Percentiles rank a stretch among this genome's conserved stretches.
Conservation (phyloP, 2,113 vertebrate species). For the Bos indicus region DNA sequence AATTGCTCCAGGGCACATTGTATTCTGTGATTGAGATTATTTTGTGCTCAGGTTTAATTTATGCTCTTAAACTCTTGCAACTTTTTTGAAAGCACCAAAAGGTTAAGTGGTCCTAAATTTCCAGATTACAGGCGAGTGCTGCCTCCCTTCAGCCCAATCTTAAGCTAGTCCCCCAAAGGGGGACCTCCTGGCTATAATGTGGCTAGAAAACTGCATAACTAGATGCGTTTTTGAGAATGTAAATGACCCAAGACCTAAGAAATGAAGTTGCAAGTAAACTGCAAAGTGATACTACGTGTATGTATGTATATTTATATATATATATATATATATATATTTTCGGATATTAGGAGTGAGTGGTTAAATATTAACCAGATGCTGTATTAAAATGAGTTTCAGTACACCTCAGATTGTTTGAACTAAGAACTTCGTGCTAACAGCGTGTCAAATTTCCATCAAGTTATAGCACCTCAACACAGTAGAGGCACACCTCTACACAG, state of each 20-base stretch:
- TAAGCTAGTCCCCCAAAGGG: background rate
- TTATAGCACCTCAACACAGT: background rate
- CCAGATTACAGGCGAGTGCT: fast-evolving
- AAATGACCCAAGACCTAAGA: background rate
- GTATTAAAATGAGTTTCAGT: background rate
- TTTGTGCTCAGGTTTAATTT: background rate
- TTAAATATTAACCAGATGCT: background rate
- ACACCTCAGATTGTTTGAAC: background rate
- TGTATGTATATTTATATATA: background rate
- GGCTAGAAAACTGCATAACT: background rate
- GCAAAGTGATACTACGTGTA: background rate
- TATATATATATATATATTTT: background rate
- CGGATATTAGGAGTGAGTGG: background rate
- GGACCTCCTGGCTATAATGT: too few relatives aligned
- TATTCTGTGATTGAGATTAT: background rate
- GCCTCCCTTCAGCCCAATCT: background rate
- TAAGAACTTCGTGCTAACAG: background rate
- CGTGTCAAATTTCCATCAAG: background rate
- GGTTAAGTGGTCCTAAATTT: background rate
- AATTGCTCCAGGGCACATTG: background rate
- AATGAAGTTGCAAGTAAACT: background rate
- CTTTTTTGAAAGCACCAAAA: background rate
- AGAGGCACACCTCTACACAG: background rate
- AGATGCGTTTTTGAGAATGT: background rate
- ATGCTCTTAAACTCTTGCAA: background rate